Evolutionary conservation across 2,113 vertebrate genomes (phyloP).

Genomic region (Cisticola juncidis): DNA sequence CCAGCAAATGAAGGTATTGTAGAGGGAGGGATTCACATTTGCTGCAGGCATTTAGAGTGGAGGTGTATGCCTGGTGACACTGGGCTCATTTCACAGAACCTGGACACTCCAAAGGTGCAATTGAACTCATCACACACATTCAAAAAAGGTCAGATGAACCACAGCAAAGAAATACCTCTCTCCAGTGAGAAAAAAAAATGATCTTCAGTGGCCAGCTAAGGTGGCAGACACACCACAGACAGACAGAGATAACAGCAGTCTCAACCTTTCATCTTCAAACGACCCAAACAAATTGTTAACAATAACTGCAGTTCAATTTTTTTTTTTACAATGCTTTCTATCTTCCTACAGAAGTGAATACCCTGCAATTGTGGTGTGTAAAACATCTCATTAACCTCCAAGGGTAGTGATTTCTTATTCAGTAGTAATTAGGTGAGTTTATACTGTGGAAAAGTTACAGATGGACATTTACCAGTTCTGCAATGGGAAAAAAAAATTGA

Average conservation of each 20-base stretch:
- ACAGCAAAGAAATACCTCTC: neutral
- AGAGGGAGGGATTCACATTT: neutral
- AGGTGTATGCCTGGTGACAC: neutral
- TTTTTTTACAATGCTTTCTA: neutral
- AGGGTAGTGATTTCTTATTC: conserved; percentile 37
- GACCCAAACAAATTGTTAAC: neutral
- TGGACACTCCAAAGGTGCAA: neutral
- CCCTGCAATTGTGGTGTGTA: conserved; percentile 1
- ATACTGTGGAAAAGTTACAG: neutral
- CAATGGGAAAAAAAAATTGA: neutral
- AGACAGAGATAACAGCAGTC: neutral
- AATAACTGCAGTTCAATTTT: neutral
- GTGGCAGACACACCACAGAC: neutral
- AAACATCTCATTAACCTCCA: conserved; percentile 36
- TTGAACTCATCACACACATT: neutral
- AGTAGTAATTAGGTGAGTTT: conserved; percentile 49
- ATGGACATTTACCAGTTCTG: neutral
- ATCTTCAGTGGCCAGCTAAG: neutral
- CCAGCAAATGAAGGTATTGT: neutral
- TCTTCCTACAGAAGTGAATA: neutral
- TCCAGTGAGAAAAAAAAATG: neutral
- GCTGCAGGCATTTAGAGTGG: neutral
- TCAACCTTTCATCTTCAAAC: neutral
- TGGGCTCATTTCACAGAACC: neutral
- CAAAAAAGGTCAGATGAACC: neutral